Base-by-base conservation (phyloP, 2,888 invertebrate species). In the Pelosia muscerda region DNA sequence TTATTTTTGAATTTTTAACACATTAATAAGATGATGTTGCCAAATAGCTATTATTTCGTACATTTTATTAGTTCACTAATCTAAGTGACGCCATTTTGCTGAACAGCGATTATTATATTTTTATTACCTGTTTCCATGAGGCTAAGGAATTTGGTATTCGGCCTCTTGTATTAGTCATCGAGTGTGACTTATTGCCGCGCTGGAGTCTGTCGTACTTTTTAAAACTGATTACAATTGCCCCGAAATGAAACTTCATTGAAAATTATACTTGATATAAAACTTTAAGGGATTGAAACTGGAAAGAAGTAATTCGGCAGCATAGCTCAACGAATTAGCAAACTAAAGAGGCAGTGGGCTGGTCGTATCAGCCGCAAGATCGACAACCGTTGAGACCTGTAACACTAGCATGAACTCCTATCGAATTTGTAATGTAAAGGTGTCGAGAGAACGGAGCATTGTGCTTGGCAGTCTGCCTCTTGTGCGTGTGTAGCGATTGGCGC, bases 11-110 rank as follows among this genome's bases (percentile, higher is more conserved):
- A 70, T 28, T 54, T 67, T 58, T 63, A 68, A 60, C 69, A 66
- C 54, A 22, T 54, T 73, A 67, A 65, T 60, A 68, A 68, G 59
- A 73, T 49, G 2, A 0, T 64, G 60, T 62, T 79, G 79, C 79
- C 77, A 77, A 77, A 73, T 66, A 49, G 42, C 66, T 66, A 68
- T 60, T 56, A 78, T 76, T 72, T 68, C 55, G 62, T 57, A 75
- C 68, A 69, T 69, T 79, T 81, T 77, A 69, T 75, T 76, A 74
- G 59, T 67, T 68, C 57, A 19, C 55, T 75, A 70, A 80, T 73
- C 68, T 71, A 60, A 31, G 56, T 38, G 64, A 56, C 65, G 68
- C 56, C 60, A 65, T 64, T 61, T 61, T 68, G 60, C 49, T 55
- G 22, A 53, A 31, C 23, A 31, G 49, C n/a, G 11, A 63, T 64